phyloP scores from a whole-genome alignment of 2,113 vertebrate genomes.

The Ciconia stormi region DNA sequence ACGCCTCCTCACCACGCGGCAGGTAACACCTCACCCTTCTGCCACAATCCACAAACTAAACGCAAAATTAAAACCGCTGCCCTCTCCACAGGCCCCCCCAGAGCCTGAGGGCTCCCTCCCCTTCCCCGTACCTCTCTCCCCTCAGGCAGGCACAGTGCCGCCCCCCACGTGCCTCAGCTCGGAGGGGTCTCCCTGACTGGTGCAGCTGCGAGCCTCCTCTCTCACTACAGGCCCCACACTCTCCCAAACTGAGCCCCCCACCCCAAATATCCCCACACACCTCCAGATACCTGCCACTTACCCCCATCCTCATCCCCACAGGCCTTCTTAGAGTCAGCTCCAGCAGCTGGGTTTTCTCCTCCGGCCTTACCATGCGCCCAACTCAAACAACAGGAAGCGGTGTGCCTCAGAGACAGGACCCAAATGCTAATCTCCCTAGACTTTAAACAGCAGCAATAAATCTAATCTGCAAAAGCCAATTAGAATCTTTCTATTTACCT shows the following conservation, averaged over 20 bases:
- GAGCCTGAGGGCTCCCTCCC: too few species aligned
- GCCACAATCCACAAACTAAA: neutral
- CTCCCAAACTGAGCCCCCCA: neutral
- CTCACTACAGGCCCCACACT: neutral
- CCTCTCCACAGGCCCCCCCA: neutral
- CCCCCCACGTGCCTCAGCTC: neutral
- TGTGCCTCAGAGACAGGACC: neutral
- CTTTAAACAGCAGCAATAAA: neutral
- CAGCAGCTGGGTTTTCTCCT: neutral
- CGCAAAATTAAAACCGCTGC: neutral
- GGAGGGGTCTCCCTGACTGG: too few species aligned
- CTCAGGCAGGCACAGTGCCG: neutral
- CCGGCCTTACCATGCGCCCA: rapidly evolving
- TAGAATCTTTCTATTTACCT: neutral
- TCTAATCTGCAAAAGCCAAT: neutral
- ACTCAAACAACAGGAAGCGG: neutral
- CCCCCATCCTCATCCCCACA: neutral
- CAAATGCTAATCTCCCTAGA: neutral
- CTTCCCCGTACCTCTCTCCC: neutral
- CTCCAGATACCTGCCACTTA: neutral
- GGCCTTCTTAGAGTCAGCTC: neutral
- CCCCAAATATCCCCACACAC: rapidly evolving
- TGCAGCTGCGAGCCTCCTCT: neutral
- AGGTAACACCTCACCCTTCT: neutral
- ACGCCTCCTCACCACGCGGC: rapidly evolving